A percentile compares a stretch with the other conserved stretches of the same genome.
These are phyloP conservation scores for Todus mexicanus DNA, from an alignment of 2,797 vertebrate species.

Conservation along the genomic window DNA sequence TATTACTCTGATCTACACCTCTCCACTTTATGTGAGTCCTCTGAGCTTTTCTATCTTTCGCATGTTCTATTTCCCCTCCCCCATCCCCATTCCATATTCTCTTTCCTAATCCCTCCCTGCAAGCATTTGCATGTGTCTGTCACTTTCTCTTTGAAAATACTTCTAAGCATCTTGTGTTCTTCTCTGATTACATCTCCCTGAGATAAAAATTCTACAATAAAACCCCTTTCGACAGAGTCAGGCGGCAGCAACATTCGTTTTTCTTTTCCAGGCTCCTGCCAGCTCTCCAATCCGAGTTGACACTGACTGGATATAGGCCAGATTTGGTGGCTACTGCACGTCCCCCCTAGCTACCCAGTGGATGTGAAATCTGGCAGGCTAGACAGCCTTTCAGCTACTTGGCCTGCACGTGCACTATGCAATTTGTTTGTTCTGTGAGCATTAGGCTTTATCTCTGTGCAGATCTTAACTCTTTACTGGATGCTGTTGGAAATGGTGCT, in stretches of 20 bases:
- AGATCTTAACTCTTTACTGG: background rate
- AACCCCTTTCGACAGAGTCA: background rate
- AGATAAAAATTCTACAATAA: background rate
- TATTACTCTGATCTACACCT: background rate
- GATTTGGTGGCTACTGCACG: background rate
- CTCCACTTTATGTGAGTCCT: background rate
- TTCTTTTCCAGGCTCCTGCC: background rate
- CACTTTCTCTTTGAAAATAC: background rate
- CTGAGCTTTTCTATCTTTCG: background rate
- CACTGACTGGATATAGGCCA: background rate
- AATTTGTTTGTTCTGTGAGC: background rate
- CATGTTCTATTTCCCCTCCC: fast-evolving
- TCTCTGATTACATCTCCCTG: background rate
- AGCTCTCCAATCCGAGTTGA: background rate
- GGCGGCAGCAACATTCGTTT: fast-evolving
- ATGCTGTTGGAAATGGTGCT: background rate
- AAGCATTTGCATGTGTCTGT: background rate
- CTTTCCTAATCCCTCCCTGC: background rate
- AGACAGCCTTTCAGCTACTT: background rate
- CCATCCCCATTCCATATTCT: background rate
- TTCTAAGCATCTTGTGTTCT: background rate
- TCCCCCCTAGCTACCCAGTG: background rate
- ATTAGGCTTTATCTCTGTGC: background rate
- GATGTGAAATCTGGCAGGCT: constrained; percentile 18
- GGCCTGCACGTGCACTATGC: background rate